phyloP scores from a whole-genome alignment of 2,797 vertebrate genomes.

The Pelochelys cantorii region DNA sequence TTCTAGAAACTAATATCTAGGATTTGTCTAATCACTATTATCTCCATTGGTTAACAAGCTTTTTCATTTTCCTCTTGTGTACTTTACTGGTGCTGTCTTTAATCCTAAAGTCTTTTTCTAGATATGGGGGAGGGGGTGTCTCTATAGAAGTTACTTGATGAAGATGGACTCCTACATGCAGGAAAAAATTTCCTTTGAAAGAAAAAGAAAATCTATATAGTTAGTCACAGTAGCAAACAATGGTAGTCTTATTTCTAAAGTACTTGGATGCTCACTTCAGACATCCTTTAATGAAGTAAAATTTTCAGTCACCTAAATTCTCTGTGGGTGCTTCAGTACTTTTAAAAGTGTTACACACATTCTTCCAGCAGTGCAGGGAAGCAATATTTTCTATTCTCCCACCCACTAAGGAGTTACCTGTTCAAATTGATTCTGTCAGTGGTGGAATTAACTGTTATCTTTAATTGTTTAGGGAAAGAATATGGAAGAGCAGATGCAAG shows the following conservation, averaged over 20 bases:
- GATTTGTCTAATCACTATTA: not conserved
- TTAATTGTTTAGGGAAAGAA: conserved; percentile 83
- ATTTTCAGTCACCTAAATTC: not conserved
- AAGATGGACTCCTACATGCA: not conserved
- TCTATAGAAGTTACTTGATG: not conserved
- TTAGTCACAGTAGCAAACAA: not conserved
- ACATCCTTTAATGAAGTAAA: not conserved
- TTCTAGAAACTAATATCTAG: not conserved
- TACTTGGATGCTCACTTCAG: not conserved
- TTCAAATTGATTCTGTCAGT: not conserved
- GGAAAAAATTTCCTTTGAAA: not conserved
- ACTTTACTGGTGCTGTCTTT: not conserved
- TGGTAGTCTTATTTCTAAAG: not conserved
- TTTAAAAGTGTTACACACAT: not conserved
- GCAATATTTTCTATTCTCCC: not conserved
- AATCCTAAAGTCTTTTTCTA: not conserved
- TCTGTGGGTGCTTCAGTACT: not conserved
- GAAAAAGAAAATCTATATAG: not conserved
- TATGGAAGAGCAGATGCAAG: conserved; percentile 86
- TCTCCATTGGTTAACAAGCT: not conserved
- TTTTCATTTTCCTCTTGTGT: not conserved
- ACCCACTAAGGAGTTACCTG: too few species aligned
- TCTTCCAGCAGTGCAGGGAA: not conserved
- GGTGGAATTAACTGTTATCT: not conserved
- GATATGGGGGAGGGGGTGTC: not conserved